These are phyloP conservation scores for Troilus luridus DNA, from an alignment of 2,888 invertebrate genomes.

Conservation along the genomic window DNA sequence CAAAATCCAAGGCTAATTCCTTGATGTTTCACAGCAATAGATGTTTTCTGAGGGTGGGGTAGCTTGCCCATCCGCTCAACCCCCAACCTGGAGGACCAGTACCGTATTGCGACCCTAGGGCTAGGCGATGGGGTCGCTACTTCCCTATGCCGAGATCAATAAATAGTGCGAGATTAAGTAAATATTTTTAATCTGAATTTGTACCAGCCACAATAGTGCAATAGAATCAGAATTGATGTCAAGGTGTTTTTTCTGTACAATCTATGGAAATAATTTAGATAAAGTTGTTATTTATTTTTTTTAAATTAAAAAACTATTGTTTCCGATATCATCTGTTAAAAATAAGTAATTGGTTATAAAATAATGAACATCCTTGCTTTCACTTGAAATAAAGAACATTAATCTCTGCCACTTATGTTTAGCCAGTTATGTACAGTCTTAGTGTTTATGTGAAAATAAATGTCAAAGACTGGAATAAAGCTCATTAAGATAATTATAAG, in stretches of 20 bases:
- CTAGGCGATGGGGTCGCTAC: no score
- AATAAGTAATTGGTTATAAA: neutral
- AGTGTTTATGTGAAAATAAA: neutral
- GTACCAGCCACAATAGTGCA: no score
- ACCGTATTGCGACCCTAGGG: no score
- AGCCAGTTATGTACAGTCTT: neutral
- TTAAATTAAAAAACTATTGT: neutral
- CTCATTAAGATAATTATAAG: neutral
- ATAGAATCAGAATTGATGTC: no score
- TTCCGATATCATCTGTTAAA: neutral
- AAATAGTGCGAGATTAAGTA: no score
- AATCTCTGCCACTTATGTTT: neutral
- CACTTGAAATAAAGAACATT: neutral
- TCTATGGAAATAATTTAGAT: neutral
- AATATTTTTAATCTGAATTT: no score
- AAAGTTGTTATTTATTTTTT: neutral
- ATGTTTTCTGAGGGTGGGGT: no score
- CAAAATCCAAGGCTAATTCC: no score
- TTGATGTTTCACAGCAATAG: no score
- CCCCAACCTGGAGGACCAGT: no score
- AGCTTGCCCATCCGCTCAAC: no score
- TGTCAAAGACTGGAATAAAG: neutral
- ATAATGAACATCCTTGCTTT: neutral
- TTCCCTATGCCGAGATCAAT: no score
- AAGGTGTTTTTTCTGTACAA: neutral